Evolutionary conservation across 2,113 vertebrate species (phyloP).

Genomic region (Crotalus tigris): DNA sequence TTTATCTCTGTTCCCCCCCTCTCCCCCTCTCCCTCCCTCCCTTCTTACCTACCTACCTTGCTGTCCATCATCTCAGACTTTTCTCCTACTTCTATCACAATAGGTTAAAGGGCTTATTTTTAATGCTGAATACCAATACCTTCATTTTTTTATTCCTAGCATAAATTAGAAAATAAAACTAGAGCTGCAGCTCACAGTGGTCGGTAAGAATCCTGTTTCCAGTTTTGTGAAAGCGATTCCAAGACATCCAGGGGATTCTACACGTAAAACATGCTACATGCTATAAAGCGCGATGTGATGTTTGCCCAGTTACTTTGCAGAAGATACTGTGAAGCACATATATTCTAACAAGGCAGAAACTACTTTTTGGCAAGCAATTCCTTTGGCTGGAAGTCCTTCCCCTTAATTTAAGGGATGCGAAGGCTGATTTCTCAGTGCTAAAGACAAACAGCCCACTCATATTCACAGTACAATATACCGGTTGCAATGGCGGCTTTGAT

Average conservation of each 20-base stretch:
- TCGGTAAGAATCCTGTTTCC: background rate
- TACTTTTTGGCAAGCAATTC: background rate
- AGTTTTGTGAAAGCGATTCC: background rate
- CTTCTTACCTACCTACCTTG: background rate
- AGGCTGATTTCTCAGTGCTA: background rate
- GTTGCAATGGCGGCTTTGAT: background rate
- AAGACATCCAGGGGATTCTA: background rate
- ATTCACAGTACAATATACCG: background rate
- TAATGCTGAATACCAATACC: background rate
- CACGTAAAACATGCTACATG: background rate
- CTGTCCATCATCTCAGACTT: background rate
- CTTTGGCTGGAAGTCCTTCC: background rate
- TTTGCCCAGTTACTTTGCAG: background rate
- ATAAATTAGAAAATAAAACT: background rate
- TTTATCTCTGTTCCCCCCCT: background rate
- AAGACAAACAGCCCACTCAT: background rate
- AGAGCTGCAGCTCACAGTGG: background rate
- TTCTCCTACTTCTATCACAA: background rate
- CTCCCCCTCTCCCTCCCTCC: no score
- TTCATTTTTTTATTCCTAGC: background rate
- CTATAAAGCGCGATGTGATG: background rate
- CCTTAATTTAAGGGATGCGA: background rate
- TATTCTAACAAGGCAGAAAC: background rate
- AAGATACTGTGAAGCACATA: background rate
- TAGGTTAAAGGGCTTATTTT: background rate